Percentiles rank a stretch among this genome's conserved stretches.
These are phyloP conservation scores for Euwallacea similis DNA, from an alignment of 1,140 invertebrate genomes.

Conservation along the genomic window DNA sequence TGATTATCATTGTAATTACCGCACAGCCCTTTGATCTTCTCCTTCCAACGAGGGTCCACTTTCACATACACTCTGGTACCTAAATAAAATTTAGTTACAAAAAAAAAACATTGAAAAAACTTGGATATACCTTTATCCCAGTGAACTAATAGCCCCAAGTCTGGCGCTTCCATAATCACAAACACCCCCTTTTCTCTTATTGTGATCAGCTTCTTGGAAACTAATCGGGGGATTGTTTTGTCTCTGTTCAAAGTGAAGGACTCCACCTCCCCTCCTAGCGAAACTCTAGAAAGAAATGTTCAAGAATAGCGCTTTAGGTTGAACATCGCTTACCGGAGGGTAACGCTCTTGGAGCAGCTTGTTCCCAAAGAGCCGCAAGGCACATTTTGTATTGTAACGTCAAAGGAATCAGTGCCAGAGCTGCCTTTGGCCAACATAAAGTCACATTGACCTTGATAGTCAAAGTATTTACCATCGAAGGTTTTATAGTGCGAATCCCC, in stretches of 20 bases:
- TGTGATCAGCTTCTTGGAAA: constrained; percentile 58
- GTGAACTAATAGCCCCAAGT: constrained; percentile 76
- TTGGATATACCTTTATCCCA: constrained; percentile 71
- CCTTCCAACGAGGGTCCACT: constrained; percentile 73
- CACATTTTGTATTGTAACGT: constrained; percentile 71
- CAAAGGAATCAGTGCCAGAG: constrained; percentile 65
- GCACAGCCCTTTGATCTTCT: constrained; percentile 80
- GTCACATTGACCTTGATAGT: constrained; percentile 87
- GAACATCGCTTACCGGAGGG: constrained; percentile 46
- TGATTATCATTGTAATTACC: constrained; percentile 87
- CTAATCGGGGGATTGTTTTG: constrained; percentile 55
- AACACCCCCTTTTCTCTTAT: constrained; percentile 70
- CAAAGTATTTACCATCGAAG: constrained; percentile 80
- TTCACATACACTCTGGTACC: constrained; percentile 78
- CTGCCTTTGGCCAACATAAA: constrained; percentile 79
- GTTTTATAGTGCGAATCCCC: constrained; percentile 86
- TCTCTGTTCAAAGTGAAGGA: constrained; percentile 62
- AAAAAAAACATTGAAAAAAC: not conserved
- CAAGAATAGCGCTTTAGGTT: not conserved
- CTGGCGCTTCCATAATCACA: constrained; percentile 75
- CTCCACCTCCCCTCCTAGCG: constrained; percentile 61
- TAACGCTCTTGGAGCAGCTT: constrained; percentile 83
- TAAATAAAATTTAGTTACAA: constrained; percentile 1
- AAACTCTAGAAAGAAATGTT: constrained; percentile 54
- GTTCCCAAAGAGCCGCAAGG: constrained; percentile 84